Percentiles rank a stretch among this genome's conserved stretches.
These are phyloP conservation scores for Fistularia tabacaria DNA, from an alignment of 2,797 vertebrate species.

Conservation along the genomic window DNA sequence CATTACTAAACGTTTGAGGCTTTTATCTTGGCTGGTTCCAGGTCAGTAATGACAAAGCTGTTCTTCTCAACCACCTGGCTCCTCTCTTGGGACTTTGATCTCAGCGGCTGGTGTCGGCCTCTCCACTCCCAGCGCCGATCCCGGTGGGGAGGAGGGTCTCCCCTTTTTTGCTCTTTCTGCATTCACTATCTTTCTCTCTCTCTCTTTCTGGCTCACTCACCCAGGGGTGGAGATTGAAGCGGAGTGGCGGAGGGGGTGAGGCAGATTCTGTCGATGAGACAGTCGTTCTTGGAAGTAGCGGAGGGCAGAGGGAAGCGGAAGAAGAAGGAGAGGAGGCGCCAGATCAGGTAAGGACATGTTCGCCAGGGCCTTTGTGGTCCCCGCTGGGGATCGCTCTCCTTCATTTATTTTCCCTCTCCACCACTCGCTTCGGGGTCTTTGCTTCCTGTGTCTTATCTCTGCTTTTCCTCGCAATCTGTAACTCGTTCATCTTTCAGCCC, in stretches of 20 bases:
- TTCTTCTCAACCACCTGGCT: constrained; percentile 26
- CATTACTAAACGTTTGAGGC: not conserved
- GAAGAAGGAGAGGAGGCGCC: not conserved
- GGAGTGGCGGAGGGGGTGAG: constrained; percentile 13
- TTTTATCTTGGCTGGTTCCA: constrained; percentile 23
- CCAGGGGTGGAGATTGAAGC: constrained; percentile 56
- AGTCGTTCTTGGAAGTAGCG: constrained; percentile 39
- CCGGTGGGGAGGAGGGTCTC: constrained; percentile 21
- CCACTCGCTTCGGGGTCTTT: not conserved
- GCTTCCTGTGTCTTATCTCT: not conserved
- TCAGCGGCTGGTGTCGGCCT: constrained; percentile 59
- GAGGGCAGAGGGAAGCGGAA: constrained; percentile 21
- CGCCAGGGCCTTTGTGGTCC: constrained; percentile 8
- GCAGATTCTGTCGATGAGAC: constrained; percentile 49
- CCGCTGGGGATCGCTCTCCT: not conserved
- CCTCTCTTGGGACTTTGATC: constrained; percentile 45
- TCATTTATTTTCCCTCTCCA: no score
- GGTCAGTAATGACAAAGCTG: constrained; percentile 62
- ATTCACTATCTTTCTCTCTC: constrained; percentile 26
- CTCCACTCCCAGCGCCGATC: constrained; percentile 46
- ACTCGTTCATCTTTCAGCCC: no score
- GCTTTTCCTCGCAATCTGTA: not conserved
- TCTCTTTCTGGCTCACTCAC: constrained; percentile 25
- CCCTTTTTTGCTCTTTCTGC: constrained; percentile 5
- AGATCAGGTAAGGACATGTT: constrained; percentile 71